Evolutionary conservation across 1,140 invertebrate genomes (phyloP).

Genomic region (Drosophila setifemur): DNA sequence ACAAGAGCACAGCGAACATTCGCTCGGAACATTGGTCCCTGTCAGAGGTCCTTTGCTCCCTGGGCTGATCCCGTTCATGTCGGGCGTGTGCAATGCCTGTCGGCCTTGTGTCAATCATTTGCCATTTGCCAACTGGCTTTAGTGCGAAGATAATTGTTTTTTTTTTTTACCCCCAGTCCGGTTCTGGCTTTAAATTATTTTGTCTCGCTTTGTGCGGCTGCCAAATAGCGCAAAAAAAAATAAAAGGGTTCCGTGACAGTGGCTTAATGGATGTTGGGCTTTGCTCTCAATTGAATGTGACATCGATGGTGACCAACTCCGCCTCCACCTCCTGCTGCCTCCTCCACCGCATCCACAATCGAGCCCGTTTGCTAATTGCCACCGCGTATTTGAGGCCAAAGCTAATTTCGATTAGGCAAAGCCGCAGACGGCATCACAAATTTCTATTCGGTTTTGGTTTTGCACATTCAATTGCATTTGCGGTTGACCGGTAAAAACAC

Average conservation of each 20-base stretch:
- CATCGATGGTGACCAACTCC: constrained; percentile 8
- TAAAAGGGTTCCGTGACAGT: constrained; percentile 19
- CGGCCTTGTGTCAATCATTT: constrained; percentile 37
- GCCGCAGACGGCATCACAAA: constrained; percentile 42
- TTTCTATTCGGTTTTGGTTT: constrained; percentile 45
- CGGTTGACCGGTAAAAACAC: constrained; percentile 10
- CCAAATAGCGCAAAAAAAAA: too few relatives aligned
- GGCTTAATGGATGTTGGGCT: constrained; percentile 34
- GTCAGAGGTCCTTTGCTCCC: background rate
- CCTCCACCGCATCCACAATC: background rate
- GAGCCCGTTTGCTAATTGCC: constrained; percentile 32
- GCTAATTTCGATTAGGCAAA: constrained; percentile 59
- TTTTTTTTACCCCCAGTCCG: constrained; percentile 30
- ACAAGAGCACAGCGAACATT: constrained; percentile 19
- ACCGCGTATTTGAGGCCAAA: constrained; percentile 50
- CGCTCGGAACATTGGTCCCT: background rate
- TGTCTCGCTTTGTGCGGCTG: constrained; percentile 38
- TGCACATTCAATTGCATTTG: constrained; percentile 27
- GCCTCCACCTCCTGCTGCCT: background rate
- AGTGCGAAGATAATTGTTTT: constrained; percentile 69
- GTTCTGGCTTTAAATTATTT: constrained; percentile 62
- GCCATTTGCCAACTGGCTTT: constrained; percentile 39
- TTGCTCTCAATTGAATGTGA: constrained; percentile 47
- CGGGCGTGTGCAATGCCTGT: constrained; percentile 43
- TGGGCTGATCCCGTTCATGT: constrained; percentile 24